Conservation (phyloP, 2,888 invertebrate species). For the Tenthredo distinguenda region DNA sequence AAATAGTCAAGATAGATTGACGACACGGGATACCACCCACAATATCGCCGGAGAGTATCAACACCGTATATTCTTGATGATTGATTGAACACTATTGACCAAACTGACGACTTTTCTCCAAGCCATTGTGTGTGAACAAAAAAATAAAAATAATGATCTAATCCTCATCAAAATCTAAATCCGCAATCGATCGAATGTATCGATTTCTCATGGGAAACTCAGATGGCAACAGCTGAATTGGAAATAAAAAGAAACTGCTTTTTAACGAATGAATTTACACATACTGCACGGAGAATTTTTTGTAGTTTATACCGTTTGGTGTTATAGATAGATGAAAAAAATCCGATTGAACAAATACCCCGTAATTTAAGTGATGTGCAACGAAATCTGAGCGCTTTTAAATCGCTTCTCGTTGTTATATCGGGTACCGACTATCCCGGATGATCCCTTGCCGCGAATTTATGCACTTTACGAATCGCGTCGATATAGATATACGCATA, state of each 20-base stretch:
- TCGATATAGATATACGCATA: not conserved
- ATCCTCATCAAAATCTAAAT: not conserved
- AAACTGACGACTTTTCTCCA: not conserved
- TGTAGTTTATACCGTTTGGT: not conserved
- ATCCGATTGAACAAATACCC: not conserved
- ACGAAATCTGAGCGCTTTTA: not conserved
- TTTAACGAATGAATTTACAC: not conserved
- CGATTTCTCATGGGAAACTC: not conserved
- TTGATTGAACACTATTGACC: not conserved
- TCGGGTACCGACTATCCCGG: not conserved
- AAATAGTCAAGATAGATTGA: slow-evolving; percentile 5
- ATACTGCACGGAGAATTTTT: not conserved
- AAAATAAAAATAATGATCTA: not conserved
- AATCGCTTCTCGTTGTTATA: slow-evolving; percentile 18
- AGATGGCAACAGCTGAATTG: not conserved
- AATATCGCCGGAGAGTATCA: slow-evolving; percentile 1
- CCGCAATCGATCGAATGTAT: too few relatives aligned
- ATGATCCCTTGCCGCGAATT: slow-evolving; percentile 1
- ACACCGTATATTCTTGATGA: not conserved
- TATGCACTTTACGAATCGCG: slow-evolving; percentile 21
- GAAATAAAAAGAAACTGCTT: not conserved
- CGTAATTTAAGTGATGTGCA: not conserved
- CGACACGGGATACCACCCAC: not conserved
- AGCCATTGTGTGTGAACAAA: not conserved
- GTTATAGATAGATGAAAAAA: not conserved